Conservation (phyloP, 2,888 invertebrate species). For the Invenusta paracnida region DNA sequence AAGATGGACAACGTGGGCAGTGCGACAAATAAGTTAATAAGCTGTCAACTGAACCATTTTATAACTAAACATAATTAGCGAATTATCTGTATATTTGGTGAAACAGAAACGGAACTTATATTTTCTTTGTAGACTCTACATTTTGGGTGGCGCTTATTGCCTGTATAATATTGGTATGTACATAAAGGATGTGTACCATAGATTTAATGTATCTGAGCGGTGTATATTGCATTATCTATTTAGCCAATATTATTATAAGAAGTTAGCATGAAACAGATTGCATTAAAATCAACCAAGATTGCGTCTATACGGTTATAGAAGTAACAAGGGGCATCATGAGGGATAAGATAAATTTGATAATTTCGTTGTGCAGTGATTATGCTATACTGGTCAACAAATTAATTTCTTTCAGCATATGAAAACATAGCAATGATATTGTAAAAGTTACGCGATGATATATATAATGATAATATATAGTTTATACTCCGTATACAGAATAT, state of each 20-base stretch:
- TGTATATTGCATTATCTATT: too few species aligned
- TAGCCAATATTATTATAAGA: too few species aligned
- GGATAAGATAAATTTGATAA: background rate
- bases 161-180: too few species aligned
- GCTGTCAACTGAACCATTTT: background rate
- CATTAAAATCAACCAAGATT: background rate
- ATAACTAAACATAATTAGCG: background rate
- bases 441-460: too few species aligned
- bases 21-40: background rate
- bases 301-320: too few species aligned
- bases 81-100: background rate
- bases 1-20: background rate
- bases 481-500: too few species aligned
- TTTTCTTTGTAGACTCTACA: too few species aligned
- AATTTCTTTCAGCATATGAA: background rate
- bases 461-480: too few species aligned
- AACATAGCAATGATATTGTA: background rate
- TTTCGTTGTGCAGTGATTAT: background rate
- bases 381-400: background rate
- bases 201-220: too few species aligned
- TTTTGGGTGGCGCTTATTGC: too few species aligned
- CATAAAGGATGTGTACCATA: too few species aligned
- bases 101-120: background rate
- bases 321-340: background rate
- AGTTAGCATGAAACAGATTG: slow-evolving; percentile 1